Evolutionary conservation across 2,888 invertebrate genomes (phyloP).

Genomic region (Peribatodes rhomboidaria): DNA sequence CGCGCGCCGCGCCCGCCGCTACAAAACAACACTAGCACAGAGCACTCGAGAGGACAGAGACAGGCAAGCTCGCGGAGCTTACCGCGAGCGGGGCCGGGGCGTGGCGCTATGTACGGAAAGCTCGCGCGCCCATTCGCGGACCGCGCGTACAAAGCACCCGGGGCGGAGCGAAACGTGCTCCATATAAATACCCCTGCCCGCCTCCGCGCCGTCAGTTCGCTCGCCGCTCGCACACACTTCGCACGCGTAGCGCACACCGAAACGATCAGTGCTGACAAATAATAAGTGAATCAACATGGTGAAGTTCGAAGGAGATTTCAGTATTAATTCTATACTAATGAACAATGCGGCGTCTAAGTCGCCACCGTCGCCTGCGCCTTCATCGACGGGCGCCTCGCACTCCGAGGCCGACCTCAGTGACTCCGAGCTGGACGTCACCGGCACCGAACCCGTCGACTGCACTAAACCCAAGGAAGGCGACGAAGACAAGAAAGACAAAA

Average conservation of each 20-base stretch:
- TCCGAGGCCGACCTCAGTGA: conserved; percentile 85
- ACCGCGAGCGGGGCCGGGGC: conserved; percentile 58
- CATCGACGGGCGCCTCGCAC: conserved; percentile 72
- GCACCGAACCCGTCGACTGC: conserved; percentile 91
- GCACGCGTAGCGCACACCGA: conserved; percentile 64
- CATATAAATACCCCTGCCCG: conserved; percentile 74
- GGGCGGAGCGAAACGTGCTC: conserved; percentile 64
- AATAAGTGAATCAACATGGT: conserved; percentile 77
- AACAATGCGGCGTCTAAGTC: conserved; percentile 78
- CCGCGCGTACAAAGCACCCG: conserved; percentile 55
- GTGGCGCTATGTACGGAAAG: conserved; percentile 77
- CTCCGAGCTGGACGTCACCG: conserved; percentile 92
- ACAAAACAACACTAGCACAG: conserved; percentile 49
- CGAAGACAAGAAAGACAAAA: conserved; percentile 83
- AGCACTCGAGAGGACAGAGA: conserved; percentile 40
- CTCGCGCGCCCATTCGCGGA: conserved; percentile 67
- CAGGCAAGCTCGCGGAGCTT: conserved; percentile 47
- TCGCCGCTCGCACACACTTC: conserved; percentile 71
- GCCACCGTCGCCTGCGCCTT: conserved; percentile 76
- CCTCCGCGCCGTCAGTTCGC: conserved; percentile 81
- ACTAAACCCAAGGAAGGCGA: conserved; percentile 82
- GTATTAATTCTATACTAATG: conserved; percentile 92
- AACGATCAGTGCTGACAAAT: conserved; percentile 44
- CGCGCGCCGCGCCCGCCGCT: conserved; percentile 48
- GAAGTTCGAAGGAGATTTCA: conserved; percentile 90